These are phyloP conservation scores for Neoaliturus tenellus DNA, from an alignment of 2,888 invertebrate genomes.

Conservation along the genomic window DNA sequence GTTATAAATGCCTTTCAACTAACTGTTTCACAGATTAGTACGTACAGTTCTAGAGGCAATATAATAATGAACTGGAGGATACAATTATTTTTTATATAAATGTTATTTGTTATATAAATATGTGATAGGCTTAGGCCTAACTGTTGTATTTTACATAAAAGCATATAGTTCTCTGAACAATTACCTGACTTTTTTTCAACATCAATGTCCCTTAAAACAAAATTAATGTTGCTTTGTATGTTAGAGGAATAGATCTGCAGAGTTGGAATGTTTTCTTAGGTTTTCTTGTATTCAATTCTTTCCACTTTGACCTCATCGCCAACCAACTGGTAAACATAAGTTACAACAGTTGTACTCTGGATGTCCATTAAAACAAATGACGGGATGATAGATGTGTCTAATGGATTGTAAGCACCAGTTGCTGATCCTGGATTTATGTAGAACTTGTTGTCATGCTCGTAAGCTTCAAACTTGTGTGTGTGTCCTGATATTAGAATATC, in stretches of 20 bases:
- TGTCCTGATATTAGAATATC: conserved; percentile 99
- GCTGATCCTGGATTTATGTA: conserved; percentile 99
- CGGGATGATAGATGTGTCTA: conserved; percentile 94
- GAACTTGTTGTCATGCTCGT: conserved; percentile 98
- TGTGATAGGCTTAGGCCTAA: no score
- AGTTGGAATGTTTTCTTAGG: conserved; percentile 48
- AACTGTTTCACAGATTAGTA: no score
- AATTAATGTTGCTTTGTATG: no score
- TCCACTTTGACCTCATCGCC: conserved; percentile 99
- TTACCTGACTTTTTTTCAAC: no score
- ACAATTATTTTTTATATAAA: no score
- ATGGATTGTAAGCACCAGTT: conserved; percentile 97
- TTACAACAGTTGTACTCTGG: conserved; percentile 97
- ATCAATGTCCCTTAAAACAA: no score
- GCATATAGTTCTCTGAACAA: no score
- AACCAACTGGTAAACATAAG: conserved; percentile 98
- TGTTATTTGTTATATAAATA: no score
- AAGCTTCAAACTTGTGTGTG: conserved; percentile 98
- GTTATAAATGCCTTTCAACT: no score
- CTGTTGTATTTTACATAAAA: no score
- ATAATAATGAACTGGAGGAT: no score
- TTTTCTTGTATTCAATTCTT: conserved; percentile 97
- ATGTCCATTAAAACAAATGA: conserved; percentile 99
- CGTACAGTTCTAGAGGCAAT: no score
- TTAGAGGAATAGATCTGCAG: neutral